phyloP scores from a whole-genome alignment of 2,113 vertebrate species.

The Notothenia coriiceps region DNA sequence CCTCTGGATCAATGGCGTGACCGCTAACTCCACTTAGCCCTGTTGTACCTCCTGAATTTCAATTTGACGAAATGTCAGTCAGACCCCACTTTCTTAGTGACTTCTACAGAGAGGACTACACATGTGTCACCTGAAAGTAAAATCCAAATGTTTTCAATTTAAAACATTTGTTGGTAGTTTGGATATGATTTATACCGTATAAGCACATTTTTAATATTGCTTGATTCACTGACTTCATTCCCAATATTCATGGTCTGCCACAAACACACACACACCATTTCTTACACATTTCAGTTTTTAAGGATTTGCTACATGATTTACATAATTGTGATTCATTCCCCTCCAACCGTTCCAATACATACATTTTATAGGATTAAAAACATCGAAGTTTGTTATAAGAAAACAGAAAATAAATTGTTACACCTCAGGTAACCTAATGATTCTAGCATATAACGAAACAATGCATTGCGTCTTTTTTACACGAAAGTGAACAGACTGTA shows the following conservation, averaged over 20 bases:
- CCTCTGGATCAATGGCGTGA: not conserved
- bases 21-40: not conserved
- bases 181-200: not conserved
- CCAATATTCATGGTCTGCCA: not conserved
- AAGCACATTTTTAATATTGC: too few species aligned
- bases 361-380: too few species aligned
- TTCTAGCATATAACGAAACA: too few species aligned
- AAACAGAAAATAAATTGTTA: not conserved
- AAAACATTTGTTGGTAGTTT: not conserved
- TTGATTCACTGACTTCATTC: not conserved
- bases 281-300: not conserved
- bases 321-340: not conserved
- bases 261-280: not conserved
- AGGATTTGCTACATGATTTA: not conserved
- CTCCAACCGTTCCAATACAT: not conserved
- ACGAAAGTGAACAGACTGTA: too few species aligned
- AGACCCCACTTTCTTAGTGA: not conserved
- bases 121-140: not conserved
- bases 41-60: constrained; percentile 2
- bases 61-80: not conserved
- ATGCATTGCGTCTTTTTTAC: too few species aligned
- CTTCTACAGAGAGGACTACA: not conserved
- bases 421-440: not conserved
- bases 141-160: too few species aligned
- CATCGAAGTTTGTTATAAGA: not conserved